phyloP scores from a whole-genome alignment of 92 coral and sea anemone genomes.

The Heliopora coerulea region DNA sequence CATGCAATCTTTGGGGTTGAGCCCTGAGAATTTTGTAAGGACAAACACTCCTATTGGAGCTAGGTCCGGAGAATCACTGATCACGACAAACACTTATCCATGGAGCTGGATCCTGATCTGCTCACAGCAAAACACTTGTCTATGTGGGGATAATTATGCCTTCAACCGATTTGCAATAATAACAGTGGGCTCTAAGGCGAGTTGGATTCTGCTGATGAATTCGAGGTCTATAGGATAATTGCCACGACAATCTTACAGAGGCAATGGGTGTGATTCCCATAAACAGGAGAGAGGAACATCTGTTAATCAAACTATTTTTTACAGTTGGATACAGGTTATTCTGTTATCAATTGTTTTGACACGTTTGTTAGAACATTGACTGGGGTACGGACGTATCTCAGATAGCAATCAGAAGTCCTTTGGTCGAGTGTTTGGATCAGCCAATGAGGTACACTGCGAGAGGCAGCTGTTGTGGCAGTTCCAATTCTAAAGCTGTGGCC shows the following conservation, averaged over 20 bases:
- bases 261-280: constrained; percentile 46
- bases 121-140: constrained; percentile 16
- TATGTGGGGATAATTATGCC: background rate
- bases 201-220: no score
- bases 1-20: constrained; percentile 8
- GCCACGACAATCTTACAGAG: constrained; percentile 30
- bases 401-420: no score
- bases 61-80: constrained; percentile 9
- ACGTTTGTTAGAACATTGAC: no score
- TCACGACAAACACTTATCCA: constrained; percentile 3
- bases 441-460: no score
- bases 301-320: no score
- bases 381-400: no score
- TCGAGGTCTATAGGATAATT: background rate
- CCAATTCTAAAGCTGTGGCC: no score
- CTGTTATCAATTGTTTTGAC: no score
- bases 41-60: constrained; percentile 23
- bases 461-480: no score
- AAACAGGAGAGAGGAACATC: constrained; percentile 23
- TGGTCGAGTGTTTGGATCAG: no score
- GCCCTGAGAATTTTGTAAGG: constrained; percentile 10
- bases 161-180: background rate
- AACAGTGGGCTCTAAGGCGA: no score
- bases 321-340: no score
- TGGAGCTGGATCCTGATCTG: background rate